Evolutionary conservation across 2,888 invertebrate genomes (phyloP).

Genomic region (Pseudococcus viburni): DNA sequence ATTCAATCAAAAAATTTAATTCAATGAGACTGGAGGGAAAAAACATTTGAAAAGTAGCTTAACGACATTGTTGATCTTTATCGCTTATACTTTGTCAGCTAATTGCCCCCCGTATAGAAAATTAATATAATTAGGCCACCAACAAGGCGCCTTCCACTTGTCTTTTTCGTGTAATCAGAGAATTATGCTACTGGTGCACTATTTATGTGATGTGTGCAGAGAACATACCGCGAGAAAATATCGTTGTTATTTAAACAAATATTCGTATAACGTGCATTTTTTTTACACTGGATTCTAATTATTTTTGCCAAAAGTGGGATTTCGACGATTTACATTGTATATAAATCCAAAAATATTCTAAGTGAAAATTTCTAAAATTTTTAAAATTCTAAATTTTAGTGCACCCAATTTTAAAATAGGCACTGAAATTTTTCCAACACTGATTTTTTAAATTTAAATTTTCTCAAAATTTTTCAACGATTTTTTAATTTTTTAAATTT

Average conservation of each 20-base stretch:
- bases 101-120: constrained; percentile 29
- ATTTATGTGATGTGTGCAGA: too few species aligned
- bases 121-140: constrained; percentile 40
- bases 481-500: too few species aligned
- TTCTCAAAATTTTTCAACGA: too few species aligned
- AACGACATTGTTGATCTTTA: constrained; percentile 51
- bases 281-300: not conserved
- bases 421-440: too few species aligned
- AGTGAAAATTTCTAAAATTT: too few species aligned
- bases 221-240: not conserved
- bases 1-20: constrained; percentile 43
- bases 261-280: not conserved
- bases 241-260: constrained; percentile 14
- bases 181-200: not conserved
- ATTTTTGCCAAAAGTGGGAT: too few species aligned
- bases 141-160: not conserved
- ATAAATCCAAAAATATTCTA: too few species aligned
- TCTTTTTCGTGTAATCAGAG: not conserved
- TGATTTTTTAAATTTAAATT: too few species aligned
- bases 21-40: not conserved
- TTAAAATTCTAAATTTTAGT: too few species aligned
- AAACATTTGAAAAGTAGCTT: constrained; percentile 48
- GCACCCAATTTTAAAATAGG: too few species aligned
- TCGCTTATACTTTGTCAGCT: constrained; percentile 20
- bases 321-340: too few species aligned